Evolutionary conservation across 1,140 invertebrate species (phyloP).

Genomic region (Sminthurides bifidus): DNA sequence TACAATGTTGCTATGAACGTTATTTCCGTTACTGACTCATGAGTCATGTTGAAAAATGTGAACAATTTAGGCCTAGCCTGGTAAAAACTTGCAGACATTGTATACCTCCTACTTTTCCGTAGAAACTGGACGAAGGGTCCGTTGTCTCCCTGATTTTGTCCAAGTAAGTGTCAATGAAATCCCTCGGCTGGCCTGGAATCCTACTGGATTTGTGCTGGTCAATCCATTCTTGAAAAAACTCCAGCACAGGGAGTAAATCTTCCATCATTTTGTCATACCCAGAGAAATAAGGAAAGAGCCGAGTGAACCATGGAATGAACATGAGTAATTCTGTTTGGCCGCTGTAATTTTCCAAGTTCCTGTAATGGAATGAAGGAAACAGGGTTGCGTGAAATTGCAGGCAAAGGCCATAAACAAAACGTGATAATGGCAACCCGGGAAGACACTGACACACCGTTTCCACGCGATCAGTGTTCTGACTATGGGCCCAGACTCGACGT

Average conservation of each 20-base stretch:
- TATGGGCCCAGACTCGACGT: too few species aligned
- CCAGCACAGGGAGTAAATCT: neutral
- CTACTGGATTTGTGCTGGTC: neutral
- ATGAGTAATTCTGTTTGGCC: neutral
- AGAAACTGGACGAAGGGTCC: conserved; percentile 12
- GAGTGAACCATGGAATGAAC: conserved; percentile 6
- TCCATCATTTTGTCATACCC: conserved; percentile 8
- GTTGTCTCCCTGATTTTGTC: conserved; percentile 1
- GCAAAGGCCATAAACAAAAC: too few species aligned
- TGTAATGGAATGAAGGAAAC: neutral
- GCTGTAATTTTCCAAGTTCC: neutral
- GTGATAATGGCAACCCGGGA: too few species aligned
- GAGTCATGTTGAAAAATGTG: too few species aligned
- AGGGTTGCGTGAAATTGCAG: too few species aligned
- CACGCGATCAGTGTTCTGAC: too few species aligned
- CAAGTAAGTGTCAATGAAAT: conserved; percentile 10
- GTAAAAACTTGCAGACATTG: too few species aligned
- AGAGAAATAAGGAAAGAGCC: conserved; percentile 6
- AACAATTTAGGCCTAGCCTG: too few species aligned
- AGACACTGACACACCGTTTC: too few species aligned
- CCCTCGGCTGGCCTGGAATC: neutral
- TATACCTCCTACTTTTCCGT: conserved; percentile 45
- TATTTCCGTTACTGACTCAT: too few species aligned
- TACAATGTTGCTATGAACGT: neutral
- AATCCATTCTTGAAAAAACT: neutral